Evolutionary conservation across 2,888 invertebrate species (phyloP), one percentile per base, ranked within the genome.

Genomic region (Dynastes tityus): DNA sequence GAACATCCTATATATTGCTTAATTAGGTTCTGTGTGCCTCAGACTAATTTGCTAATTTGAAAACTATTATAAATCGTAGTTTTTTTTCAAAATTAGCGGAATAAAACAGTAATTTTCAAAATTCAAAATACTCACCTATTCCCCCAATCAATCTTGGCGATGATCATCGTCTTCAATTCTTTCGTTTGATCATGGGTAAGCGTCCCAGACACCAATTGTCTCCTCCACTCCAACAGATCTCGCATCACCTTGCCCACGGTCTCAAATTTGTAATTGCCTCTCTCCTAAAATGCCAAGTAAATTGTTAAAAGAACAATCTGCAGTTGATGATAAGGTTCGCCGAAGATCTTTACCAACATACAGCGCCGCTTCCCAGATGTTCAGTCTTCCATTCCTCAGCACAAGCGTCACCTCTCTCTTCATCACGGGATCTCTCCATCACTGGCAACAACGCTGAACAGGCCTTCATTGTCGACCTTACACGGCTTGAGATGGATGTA

Each of bases 101-200:
- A 32, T 32, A 4, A 32, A 4, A 32, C 4, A 32, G 32, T 5
- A 5, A 5, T 37, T 37, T 5, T 8, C 6, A 16, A 55, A 55
- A 55, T 55, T 55, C 3, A 37, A 64, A 55, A 40, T 76, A 92
- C 95, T 95, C 89, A 97, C 97, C 96, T 93, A 91, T 98, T 98
- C 75, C 98, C 98, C 97, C 97, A 98, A 90, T 98, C 98, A 76
- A 98, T 95, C 90, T 97, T 97, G 78, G 95, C 94, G 82, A 96
- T 96, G 78, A 97, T 95, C 87, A 95, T 94, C 85, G 96, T 90
- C 87, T 97, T 94, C 79, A 97, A 88, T 82, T 97, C 97, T 80
- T 94, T 90, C 1, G 95, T 96, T 89, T 98, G 97, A 86, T 97
- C 97, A 86, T 96, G 96, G 0, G 98, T 98, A 78, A 98, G 90